phyloP scores from a whole-genome alignment of 2,888 invertebrate species.

The Parasteatoda lunata region DNA sequence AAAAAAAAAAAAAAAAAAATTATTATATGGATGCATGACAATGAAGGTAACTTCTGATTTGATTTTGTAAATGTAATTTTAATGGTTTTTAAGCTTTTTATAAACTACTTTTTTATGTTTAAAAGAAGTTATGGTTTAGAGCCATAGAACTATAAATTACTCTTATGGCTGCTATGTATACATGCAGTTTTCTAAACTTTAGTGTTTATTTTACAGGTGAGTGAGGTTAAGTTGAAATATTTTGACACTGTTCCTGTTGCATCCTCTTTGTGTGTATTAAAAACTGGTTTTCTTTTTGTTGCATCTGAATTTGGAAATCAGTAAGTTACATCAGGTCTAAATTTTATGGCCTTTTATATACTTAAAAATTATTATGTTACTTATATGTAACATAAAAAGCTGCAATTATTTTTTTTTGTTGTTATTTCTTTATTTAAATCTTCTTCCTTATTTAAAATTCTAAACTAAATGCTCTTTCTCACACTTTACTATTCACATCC shows the following conservation, averaged over 20 bases:
- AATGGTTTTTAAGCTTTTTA: no score
- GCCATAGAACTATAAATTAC: no score
- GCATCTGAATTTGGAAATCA: conserved; percentile 99
- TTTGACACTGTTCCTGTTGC: conserved; percentile 99
- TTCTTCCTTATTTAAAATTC: not conserved
- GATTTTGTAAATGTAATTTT: no score
- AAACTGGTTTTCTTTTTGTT: conserved; percentile 98
- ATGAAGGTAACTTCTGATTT: no score
- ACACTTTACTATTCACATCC: no score
- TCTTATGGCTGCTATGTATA: no score
- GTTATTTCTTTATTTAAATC: not conserved
- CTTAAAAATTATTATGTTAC: not conserved
- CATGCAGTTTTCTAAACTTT: no score
- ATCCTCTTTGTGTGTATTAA: conserved; percentile 96
- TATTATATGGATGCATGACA: no score
- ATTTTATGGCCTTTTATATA: not conserved
- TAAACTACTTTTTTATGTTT: no score
- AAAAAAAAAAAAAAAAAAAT: no score
- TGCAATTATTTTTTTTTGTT: not conserved
- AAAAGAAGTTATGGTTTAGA: no score
- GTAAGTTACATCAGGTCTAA: conserved; percentile 80
- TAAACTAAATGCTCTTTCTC: not conserved
- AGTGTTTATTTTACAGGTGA: conserved; percentile 76
- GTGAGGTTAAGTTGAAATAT: conserved; percentile 98
- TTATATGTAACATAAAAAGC: not conserved